Conservation (phyloP, 2,888 invertebrate genomes). For the Drosophila robusta region DNA sequence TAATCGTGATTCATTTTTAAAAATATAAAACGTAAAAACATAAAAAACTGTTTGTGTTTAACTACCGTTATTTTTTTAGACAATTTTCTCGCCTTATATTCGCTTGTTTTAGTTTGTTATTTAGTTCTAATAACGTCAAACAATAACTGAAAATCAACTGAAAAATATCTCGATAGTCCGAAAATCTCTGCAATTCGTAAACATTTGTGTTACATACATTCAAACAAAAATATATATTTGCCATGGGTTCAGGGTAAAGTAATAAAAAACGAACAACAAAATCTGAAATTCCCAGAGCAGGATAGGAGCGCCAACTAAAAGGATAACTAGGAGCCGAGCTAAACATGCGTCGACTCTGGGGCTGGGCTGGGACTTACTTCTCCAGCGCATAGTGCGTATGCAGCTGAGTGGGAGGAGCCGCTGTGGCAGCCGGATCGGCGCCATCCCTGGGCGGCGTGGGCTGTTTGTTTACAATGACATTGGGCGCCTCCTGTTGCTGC, state of each 20-base stretch:
- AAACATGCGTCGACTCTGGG: slow-evolving; percentile 53
- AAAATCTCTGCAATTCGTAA: no score
- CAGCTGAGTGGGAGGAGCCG: slow-evolving; percentile 57
- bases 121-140: no score
- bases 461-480: slow-evolving; percentile 81
- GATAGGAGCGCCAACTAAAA: slow-evolving; percentile 1
- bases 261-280: not conserved
- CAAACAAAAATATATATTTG: no score
- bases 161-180: no score
- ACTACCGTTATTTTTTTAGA: no score
- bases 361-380: slow-evolving; percentile 80
- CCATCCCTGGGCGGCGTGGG: slow-evolving; percentile 73
- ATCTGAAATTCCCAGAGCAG: not conserved
- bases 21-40: no score
- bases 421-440: slow-evolving; percentile 30
- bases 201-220: no score
- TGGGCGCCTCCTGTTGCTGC: slow-evolving; percentile 47
- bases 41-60: no score
- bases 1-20: no score
- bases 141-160: no score
- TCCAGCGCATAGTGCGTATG: slow-evolving; percentile 77
- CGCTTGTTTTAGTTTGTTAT: no score
- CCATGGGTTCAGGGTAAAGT: not conserved
- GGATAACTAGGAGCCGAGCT: slow-evolving; percentile 23
- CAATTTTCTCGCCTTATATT: no score